Evolutionary conservation across 2,113 vertebrate genomes (phyloP).

Genomic region (Onychostruthus taczanowskii): DNA sequence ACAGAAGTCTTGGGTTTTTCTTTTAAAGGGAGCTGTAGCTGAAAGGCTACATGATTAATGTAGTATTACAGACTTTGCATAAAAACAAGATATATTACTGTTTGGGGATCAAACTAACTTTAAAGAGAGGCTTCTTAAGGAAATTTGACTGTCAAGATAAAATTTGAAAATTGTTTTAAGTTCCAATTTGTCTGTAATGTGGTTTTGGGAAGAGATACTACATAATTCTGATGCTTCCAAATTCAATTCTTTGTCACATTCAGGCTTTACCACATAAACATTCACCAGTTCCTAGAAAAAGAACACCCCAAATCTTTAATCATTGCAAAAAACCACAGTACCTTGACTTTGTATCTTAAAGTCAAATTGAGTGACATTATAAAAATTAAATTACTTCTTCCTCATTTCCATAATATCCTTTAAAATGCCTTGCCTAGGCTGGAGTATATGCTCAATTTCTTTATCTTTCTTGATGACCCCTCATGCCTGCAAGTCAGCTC

Average conservation of each 20-base stretch:
- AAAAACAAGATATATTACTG: conserved; percentile 5
- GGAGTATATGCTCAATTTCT: conserved; percentile 68
- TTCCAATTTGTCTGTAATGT: neutral
- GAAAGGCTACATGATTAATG: neutral
- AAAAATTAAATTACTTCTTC: conserved; percentile 76
- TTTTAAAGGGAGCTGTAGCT: neutral
- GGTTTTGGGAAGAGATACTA: neutral
- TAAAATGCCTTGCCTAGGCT: conserved; percentile 62
- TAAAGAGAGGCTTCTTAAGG: conserved; percentile 18
- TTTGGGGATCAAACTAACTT: conserved; percentile 26
- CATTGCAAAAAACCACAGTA: conserved; percentile 62
- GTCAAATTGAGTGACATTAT: conserved; percentile 71
- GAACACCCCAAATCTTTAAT: conserved; percentile 64
- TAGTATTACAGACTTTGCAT: neutral
- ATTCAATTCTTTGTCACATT: conserved; percentile 22
- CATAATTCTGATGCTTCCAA: conserved; percentile 2
- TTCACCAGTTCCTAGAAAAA: conserved; percentile 27
- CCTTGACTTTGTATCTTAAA: conserved; percentile 70
- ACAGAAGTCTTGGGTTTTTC: neutral
- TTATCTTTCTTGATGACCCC: conserved; percentile 80
- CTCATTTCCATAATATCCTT: conserved; percentile 76
- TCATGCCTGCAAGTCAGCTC: conserved; percentile 76
- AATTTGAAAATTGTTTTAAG: neutral
- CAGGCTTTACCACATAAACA: conserved; percentile 38
- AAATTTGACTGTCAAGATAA: conserved; percentile 16